Evolutionary conservation across 2,113 vertebrate species (phyloP).

Genomic region (Crypturellus undulatus): DNA sequence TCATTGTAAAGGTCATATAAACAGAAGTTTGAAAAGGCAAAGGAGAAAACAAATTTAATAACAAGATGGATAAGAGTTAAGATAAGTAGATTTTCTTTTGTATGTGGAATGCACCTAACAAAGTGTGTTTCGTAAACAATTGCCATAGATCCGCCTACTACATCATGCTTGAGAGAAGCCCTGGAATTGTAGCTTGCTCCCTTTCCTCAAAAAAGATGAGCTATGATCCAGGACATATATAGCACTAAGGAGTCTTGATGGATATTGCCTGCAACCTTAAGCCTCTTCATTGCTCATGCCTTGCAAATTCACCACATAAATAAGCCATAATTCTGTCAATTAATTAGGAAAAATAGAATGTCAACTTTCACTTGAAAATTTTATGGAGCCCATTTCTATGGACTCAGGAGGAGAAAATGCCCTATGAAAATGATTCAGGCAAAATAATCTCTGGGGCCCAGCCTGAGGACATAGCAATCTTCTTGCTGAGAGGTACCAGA

Average conservation of each 20-base stretch:
- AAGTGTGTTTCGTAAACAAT: background rate
- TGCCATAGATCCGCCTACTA: background rate
- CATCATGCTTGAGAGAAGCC: background rate
- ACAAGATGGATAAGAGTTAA: background rate
- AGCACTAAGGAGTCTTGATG: background rate
- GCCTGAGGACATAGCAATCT: background rate
- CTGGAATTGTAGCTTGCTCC: background rate
- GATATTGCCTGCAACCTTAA: background rate
- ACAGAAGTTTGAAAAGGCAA: slow-evolving; percentile 42
- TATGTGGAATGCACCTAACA: background rate
- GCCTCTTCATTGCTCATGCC: background rate
- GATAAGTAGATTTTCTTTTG: background rate
- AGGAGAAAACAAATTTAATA: slow-evolving; percentile 3
- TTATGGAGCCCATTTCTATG: background rate
- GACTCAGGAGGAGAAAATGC: background rate
- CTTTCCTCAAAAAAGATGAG: background rate
- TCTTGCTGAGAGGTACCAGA: background rate
- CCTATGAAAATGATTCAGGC: background rate
- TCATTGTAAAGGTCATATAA: slow-evolving; percentile 25
- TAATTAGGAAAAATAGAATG: background rate
- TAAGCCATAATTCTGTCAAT: background rate
- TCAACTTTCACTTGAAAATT: no score
- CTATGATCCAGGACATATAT: background rate
- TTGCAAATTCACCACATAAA: background rate
- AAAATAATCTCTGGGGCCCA: fast-evolving